These are phyloP conservation scores for Rotaria socialis DNA, from an alignment of 2,888 invertebrate species.

Conservation along the genomic window DNA sequence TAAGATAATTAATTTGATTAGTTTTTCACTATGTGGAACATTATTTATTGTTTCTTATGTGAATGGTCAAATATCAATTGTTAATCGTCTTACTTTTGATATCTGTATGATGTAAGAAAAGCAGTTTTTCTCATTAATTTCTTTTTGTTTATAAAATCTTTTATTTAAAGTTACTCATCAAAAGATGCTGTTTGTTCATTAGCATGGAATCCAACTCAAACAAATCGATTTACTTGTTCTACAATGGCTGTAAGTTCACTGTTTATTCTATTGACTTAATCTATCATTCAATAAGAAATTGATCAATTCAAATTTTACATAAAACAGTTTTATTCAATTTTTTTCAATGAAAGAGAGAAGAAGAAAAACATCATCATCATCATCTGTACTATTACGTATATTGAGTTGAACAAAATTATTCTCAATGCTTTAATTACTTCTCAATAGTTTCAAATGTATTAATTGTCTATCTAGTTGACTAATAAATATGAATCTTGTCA, in stretches of 20 bases:
- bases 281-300: too few relatives aligned
- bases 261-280: too few relatives aligned
- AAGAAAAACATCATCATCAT: too few relatives aligned
- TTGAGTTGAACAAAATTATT: too few relatives aligned
- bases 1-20: neutral
- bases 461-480: too few relatives aligned
- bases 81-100: neutral
- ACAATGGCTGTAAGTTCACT: neutral
- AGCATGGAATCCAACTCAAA: neutral
- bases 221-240: neutral
- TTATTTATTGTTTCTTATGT: neutral
- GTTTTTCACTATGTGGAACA: neutral
- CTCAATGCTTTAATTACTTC: too few relatives aligned
- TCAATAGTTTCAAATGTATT: too few relatives aligned
- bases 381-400: too few relatives aligned
- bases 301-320: too few relatives aligned
- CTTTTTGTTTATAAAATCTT: neutral
- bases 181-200: conserved; percentile 4
- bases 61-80: neutral
- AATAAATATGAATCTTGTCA: too few relatives aligned
- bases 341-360: too few relatives aligned
- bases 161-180: neutral
- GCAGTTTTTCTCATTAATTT: neutral
- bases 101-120: neutral
- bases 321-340: too few relatives aligned